These are phyloP conservation scores for Microplitis manilae DNA, from an alignment of 2,888 invertebrate genomes.

Conservation along the genomic window DNA sequence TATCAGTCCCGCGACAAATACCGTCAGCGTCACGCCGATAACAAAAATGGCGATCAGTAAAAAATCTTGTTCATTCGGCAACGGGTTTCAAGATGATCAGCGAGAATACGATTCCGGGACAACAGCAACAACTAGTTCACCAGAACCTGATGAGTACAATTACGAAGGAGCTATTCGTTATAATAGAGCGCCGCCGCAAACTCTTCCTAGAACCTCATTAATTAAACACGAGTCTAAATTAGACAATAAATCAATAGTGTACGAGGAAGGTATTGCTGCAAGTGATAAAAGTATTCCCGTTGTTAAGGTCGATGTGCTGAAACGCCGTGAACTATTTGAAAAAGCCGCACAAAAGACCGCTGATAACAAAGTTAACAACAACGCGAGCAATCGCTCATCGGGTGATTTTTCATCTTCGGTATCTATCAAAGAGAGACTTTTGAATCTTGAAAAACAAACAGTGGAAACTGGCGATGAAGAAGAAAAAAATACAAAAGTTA, in stretches of 20 bases:
- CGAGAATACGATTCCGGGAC: conserved; percentile 80
- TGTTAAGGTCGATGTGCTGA: conserved; percentile 84
- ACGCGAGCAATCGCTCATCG: conserved; percentile 69
- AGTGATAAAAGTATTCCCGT: conserved; percentile 76
- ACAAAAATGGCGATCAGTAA: conserved; percentile 53
- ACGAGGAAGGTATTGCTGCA: conserved; percentile 67
- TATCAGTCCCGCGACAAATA: conserved; percentile 56
- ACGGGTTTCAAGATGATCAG: conserved; percentile 61
- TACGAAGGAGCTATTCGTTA: conserved; percentile 91
- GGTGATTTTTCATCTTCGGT: conserved; percentile 79
- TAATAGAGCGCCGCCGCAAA: conserved; percentile 76
- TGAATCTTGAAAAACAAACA: conserved; percentile 79
- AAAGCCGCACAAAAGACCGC: conserved; percentile 73
- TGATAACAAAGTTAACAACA: conserved; percentile 49
- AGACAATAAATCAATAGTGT: conserved; percentile 65
- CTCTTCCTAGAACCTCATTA: conserved; percentile 67
- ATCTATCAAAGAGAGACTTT: conserved; percentile 82
- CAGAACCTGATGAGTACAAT: conserved; percentile 85
- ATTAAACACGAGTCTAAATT: conserved; percentile 61
- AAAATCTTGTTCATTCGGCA: conserved; percentile 59
- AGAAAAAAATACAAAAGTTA: conserved; percentile 70
- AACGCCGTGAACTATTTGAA: conserved; percentile 88
- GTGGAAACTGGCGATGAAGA: conserved; percentile 54
- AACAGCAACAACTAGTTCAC: conserved; percentile 79
- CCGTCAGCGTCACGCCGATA: conserved; percentile 59